Evolutionary conservation across 1,140 invertebrate genomes (phyloP), one percentile per base, ranked within the genome.

Genomic region (Mesaphorura yosii): DNA sequence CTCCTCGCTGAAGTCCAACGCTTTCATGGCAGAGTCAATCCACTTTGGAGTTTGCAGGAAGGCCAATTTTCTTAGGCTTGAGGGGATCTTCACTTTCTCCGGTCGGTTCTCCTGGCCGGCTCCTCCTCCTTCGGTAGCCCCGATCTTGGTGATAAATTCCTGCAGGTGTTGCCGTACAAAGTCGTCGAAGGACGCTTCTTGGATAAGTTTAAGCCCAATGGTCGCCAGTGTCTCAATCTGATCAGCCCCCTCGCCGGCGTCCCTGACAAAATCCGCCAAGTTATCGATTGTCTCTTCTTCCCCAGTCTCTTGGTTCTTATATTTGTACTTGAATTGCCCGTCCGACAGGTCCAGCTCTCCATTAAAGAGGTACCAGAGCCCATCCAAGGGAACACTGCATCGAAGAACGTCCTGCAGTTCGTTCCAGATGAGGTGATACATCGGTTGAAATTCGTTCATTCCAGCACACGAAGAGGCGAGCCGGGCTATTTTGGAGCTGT

Each of bases 391-490:
- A n/a, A n/a, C n/a, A n/a, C n/a, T n/a, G n/a, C n/a, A n/a, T n/a
- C n/a, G n/a, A n/a, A n/a, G 41, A 17, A 53, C 14, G 15, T 37
- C 10, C 2, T 20, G 15, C 1, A 55, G 15, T 31, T 41, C 38
- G 7, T 57, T 15, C 55, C 49, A 57, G 28, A 51, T 27, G 14
- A 51, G 20, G 31, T 51, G 48, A 25, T 51, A 57, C 4, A 57
- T 25, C 6, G 48, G 17, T 19, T 57, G 40, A n/a, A 57, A 20
- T 6, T 28, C 19, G 17, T 57, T 49, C 48, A 51, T 51, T 22
- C 48, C 55, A 1, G 55, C 48, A 2, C 51, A 15, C 19, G 40
- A 38, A 5, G 48, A 51, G 1, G 41, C 15, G 3, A 57, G 25
- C 27, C 55, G 1, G 14, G 55, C 41, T 7, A 47, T 31, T 27